Conservation (phyloP, 2,113 vertebrate genomes). For the Semnornis frantzii region DNA sequence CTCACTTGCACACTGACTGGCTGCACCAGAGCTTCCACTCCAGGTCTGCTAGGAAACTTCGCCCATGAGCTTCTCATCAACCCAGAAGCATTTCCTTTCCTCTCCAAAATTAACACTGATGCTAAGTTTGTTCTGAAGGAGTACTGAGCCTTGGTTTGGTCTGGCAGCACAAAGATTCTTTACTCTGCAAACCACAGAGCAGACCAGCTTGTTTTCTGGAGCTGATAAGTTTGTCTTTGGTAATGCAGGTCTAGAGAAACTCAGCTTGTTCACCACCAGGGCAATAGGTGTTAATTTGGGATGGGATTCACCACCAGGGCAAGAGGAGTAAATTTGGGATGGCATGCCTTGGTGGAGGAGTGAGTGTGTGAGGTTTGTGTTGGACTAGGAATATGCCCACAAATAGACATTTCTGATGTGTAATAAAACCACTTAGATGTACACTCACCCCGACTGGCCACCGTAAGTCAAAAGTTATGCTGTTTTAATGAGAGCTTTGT, state of each 20-base stretch:
- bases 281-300: not conserved
- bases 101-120: not conserved
- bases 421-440: not conserved
- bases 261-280: not conserved
- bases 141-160: not conserved
- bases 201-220: not conserved
- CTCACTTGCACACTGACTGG: not conserved
- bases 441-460: not conserved
- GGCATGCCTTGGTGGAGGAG: not conserved
- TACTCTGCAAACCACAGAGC: not conserved
- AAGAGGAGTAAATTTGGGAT: not conserved
- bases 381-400: not conserved
- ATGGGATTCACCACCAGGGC: not conserved
- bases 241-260: not conserved
- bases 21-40: not conserved
- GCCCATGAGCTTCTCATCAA: not conserved
- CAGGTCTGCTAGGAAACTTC: not conserved
- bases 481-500: conserved; percentile 46
- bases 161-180: not conserved
- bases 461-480: not conserved
- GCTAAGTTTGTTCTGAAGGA: not conserved
- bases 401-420: not conserved
- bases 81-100: not conserved
- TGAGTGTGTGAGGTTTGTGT: not conserved
- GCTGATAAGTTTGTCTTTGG: not conserved